phyloP scores from a whole-genome alignment of 1,140 invertebrate genomes.

The Bombus vancouverensis region DNA sequence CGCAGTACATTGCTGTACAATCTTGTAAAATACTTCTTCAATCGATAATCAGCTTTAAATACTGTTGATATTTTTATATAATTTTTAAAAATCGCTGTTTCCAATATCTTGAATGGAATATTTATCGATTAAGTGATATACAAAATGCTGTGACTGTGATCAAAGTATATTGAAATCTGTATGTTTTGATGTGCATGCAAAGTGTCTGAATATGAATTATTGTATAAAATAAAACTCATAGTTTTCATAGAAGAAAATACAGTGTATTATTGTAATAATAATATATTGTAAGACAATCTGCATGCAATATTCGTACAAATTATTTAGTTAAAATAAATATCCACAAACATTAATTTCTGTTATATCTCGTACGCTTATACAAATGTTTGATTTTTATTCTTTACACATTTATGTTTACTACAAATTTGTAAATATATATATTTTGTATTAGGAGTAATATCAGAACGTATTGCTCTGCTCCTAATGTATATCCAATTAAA shows the following conservation, averaged over 20 bases:
- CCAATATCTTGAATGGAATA: constrained; percentile 30
- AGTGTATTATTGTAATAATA: constrained; percentile 12
- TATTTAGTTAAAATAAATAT: constrained; percentile 34
- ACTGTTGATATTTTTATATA: constrained; percentile 27
- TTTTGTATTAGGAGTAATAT: constrained; percentile 36
- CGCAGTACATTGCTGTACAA: constrained; percentile 35
- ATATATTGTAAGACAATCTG: constrained; percentile 25
- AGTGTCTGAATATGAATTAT: constrained; percentile 30
- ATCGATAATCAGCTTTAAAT: constrained; percentile 6
- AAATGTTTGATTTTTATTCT: constrained; percentile 44
- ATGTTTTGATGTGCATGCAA: constrained; percentile 21
- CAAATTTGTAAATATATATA: constrained; percentile 57
- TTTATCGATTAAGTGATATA: constrained; percentile 49
- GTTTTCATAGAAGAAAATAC: constrained; percentile 17
- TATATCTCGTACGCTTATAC: constrained; percentile 42
- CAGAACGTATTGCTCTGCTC: constrained; percentile 10
- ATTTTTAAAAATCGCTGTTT: constrained; percentile 12
- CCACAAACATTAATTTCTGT: constrained; percentile 30
- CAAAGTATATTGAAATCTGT: constrained; percentile 46
- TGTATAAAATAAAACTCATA: constrained; percentile 41
- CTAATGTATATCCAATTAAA: background rate
- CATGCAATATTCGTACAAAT: constrained; percentile 46
- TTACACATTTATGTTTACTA: constrained; percentile 46
- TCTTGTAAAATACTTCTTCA: background rate
- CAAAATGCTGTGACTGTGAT: constrained; percentile 61